A percentile compares a stretch with the other conserved stretches of the same genome.
phyloP scores from a whole-genome alignment of 1,140 invertebrate genomes.

The Drosophila watanabei region DNA sequence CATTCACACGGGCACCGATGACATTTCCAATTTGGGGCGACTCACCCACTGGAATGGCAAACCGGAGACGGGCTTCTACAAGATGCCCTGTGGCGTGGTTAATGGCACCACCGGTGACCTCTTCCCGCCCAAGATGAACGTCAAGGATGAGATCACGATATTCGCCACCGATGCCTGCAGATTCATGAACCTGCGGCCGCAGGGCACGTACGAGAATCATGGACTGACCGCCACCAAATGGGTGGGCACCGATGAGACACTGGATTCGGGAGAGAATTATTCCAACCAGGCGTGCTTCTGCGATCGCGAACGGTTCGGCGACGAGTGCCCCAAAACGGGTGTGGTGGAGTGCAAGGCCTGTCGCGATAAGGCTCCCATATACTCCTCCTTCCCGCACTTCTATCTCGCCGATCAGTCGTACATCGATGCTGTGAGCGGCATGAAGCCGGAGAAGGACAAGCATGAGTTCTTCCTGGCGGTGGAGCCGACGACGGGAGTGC shows the following conservation, averaged over 20 bases:
- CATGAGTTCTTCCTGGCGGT: constrained; percentile 90
- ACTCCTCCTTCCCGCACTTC: constrained; percentile 95
- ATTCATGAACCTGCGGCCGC: constrained; percentile 85
- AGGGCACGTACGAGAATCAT: constrained; percentile 56
- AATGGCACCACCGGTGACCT: constrained; percentile 91
- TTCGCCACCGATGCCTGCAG: constrained; percentile 91
- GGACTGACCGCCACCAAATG: constrained; percentile 88
- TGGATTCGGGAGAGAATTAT: constrained; percentile 90
- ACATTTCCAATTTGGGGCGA: constrained; percentile 88
- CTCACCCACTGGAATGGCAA: constrained; percentile 90
- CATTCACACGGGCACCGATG: constrained; percentile 90
- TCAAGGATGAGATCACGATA: constrained; percentile 87
- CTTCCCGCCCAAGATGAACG: constrained; percentile 89
- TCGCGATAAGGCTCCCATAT: constrained; percentile 91
- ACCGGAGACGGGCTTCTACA: constrained; percentile 87
- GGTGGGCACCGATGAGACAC: constrained; percentile 87
- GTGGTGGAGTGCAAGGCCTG: constrained; percentile 90
- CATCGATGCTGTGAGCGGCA: constrained; percentile 88
- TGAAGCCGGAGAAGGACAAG: constrained; percentile 89
- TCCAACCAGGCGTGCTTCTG: constrained; percentile 88
- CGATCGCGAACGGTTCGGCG: constrained; percentile 58
- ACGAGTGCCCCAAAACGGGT: constrained; percentile 86
- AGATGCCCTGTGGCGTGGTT: constrained; percentile 88
- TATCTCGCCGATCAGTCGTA: constrained; percentile 91
- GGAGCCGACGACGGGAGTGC: constrained; percentile 91